Evolutionary conservation across 1,140 invertebrate genomes (phyloP).

Genomic region (Drosophila willistoni): DNA sequence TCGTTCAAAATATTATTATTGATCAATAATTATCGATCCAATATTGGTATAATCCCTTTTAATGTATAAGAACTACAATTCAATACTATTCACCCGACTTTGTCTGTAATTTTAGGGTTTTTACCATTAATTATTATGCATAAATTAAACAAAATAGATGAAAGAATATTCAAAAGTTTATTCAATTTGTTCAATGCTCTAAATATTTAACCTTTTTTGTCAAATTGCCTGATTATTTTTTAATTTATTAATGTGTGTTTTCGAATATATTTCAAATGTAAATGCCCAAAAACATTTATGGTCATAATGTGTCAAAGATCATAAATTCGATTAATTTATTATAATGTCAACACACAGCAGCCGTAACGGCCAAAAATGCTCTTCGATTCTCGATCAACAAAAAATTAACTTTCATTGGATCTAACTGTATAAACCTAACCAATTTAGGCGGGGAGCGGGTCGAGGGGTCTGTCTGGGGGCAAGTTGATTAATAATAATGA

Average conservation of each 20-base stretch:
- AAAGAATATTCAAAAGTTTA: slow-evolving; percentile 26
- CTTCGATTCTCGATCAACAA: not conserved
- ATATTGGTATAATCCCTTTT: too few species aligned
- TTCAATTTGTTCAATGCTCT: not conserved
- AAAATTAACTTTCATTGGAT: slow-evolving; percentile 11
- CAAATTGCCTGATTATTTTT: slow-evolving; percentile 66
- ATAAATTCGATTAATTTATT: slow-evolving; percentile 83
- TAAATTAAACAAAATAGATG: too few species aligned
- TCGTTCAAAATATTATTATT: too few species aligned
- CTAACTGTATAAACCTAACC: not conserved
- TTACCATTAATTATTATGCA: too few species aligned
- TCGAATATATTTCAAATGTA: slow-evolving; percentile 33
- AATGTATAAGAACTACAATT: too few species aligned
- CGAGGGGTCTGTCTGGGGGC: slow-evolving; percentile 31
- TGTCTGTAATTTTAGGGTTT: too few species aligned
- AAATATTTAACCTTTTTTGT: slow-evolving; percentile 15
- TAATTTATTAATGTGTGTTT: slow-evolving; percentile 49
- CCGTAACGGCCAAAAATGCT: slow-evolving; percentile 2
- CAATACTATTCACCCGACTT: too few species aligned
- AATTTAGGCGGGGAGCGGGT: not conserved
- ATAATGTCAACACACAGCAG: slow-evolving; percentile 57
- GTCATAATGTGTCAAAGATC: slow-evolving; percentile 77
- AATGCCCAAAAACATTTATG: slow-evolving; percentile 70
- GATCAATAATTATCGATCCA: too few species aligned
- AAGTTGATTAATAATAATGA: slow-evolving; percentile 60